Conservation (phyloP, 2,113 vertebrate species). For the Cyanistes caeruleus region DNA sequence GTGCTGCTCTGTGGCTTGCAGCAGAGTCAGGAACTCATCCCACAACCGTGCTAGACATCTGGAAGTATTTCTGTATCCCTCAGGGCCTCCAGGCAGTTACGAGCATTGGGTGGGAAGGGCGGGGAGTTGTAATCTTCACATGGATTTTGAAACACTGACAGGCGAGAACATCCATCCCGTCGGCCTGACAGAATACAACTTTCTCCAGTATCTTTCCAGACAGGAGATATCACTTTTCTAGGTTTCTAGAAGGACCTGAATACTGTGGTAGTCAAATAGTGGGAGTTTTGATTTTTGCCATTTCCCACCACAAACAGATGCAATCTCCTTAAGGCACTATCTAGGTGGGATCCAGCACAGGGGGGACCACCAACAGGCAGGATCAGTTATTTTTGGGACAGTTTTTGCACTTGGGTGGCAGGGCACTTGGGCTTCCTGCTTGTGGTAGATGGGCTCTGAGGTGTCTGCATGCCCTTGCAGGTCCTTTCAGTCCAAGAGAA, state of each 20-base stretch:
- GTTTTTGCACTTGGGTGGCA: background rate
- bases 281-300: background rate
- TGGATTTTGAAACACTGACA: background rate
- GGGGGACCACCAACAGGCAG: background rate
- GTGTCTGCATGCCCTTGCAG: accelerated
- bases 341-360: background rate
- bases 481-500: background rate
- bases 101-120: background rate
- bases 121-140: background rate
- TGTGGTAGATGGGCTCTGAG: background rate
- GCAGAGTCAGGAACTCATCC: background rate
- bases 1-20: background rate
- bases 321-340: background rate
- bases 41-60: background rate
- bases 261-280: background rate
- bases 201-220: background rate
- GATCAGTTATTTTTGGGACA: background rate
- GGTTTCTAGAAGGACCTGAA: background rate
- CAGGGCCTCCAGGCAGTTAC: background rate
- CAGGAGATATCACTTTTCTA: background rate
- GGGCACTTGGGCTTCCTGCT: background rate
- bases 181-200: accelerated
- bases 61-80: background rate
- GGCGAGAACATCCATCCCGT: background rate
- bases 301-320: background rate